These are phyloP conservation scores for Pseudoips prasinana DNA, from an alignment of 2,888 invertebrate species.

Conservation along the genomic window DNA sequence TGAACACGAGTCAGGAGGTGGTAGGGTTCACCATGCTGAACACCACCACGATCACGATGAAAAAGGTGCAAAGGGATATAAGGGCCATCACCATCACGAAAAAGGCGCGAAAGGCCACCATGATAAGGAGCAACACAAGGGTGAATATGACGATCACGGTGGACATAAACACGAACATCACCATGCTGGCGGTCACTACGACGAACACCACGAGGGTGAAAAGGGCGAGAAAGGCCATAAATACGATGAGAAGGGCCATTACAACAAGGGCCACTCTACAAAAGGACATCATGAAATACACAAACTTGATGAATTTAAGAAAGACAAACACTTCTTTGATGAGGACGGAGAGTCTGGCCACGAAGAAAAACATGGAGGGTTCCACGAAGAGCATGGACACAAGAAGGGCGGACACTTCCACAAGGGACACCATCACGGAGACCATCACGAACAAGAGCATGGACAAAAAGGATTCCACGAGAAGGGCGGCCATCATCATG, in stretches of 20 bases:
- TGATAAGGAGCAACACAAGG: conserved; percentile 85
- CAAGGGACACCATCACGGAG: conserved; percentile 90
- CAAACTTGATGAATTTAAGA: conserved; percentile 92
- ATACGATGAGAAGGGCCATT: conserved; percentile 86
- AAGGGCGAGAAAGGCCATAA: conserved; percentile 86
- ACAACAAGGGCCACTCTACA: conserved; percentile 92
- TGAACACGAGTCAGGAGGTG: conserved; percentile 84
- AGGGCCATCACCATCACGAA: conserved; percentile 85
- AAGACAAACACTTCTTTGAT: conserved; percentile 93
- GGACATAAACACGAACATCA: conserved; percentile 84
- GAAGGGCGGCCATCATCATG: conserved; percentile 90
- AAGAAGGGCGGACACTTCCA: conserved; percentile 92
- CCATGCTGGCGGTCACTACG: conserved; percentile 84
- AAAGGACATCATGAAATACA: conserved; percentile 93
- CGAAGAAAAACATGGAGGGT: conserved; percentile 91
- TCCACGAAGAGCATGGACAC: conserved; percentile 90
- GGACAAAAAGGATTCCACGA: conserved; percentile 91
- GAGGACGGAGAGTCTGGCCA: conserved; percentile 92
- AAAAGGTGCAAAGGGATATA: conserved; percentile 87
- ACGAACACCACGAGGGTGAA: conserved; percentile 84
- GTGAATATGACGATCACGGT: conserved; percentile 83
- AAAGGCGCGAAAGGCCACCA: conserved; percentile 88
- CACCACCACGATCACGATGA: conserved; percentile 85
- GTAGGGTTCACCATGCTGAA: conserved; percentile 85
- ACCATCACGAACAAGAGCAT: conserved; percentile 88